These are phyloP conservation scores for Loriculus beryllinus DNA, from an alignment of 2,797 vertebrate genomes.

Conservation along the genomic window DNA sequence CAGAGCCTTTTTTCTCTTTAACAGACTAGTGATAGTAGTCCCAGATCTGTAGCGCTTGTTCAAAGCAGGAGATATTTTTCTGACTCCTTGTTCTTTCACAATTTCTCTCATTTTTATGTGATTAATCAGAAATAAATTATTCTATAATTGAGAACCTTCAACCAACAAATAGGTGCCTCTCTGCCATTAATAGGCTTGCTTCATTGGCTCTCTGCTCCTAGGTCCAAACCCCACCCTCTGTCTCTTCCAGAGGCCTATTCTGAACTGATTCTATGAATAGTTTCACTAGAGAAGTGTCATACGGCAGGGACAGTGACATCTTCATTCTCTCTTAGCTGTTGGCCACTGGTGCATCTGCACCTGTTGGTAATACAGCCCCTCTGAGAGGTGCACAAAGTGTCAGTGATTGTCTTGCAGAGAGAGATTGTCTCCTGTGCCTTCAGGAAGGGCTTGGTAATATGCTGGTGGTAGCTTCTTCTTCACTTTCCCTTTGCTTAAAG, in stretches of 20 bases:
- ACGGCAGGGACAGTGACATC: rapidly evolving
- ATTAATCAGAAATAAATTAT: not conserved
- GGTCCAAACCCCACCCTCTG: not conserved
- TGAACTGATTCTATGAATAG: not conserved
- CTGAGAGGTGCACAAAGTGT: not conserved
- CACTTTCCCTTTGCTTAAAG: not conserved
- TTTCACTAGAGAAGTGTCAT: not conserved
- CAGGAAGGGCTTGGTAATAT: not conserved
- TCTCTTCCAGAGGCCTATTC: not conserved
- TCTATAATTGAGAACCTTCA: not conserved
- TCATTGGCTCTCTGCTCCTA: not conserved
- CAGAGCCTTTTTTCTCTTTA: not conserved
- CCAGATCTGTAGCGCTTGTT: not conserved
- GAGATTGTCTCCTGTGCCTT: not conserved
- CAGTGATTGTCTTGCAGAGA: rapidly evolving
- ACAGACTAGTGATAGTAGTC: not conserved
- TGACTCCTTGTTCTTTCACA: not conserved
- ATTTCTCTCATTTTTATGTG: not conserved
- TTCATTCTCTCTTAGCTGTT: not conserved
- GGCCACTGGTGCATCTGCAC: not conserved
- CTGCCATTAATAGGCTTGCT: not conserved
- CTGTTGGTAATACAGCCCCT: not conserved
- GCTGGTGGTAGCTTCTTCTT: not conserved
- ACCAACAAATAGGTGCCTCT: not conserved
- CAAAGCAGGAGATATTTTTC: not conserved